Evolutionary conservation across 64 coral and sea anemone genomes (phyloP).

Genomic region (Dendronephthya gigantea): DNA sequence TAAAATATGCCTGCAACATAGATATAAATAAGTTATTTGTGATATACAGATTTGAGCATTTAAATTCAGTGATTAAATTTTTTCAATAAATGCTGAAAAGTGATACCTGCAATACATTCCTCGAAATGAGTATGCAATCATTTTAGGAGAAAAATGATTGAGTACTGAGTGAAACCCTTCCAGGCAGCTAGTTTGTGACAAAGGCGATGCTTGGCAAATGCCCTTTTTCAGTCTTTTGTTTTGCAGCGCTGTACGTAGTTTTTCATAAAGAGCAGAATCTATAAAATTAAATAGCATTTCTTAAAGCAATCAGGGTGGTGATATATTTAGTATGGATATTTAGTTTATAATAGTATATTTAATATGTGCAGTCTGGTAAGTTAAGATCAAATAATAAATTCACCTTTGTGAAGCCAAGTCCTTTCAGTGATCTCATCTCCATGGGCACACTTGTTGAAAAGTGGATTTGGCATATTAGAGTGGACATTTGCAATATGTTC

Average conservation of each 20-base stretch:
- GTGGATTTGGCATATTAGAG: slow-evolving; percentile 9
- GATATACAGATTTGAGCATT: neutral
- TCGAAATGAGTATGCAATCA: slow-evolving; percentile 11
- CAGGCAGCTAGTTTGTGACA: slow-evolving; percentile 19
- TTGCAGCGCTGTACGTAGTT: neutral
- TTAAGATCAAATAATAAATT: neutral
- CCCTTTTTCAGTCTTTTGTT: neutral
- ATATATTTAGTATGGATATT: neutral
- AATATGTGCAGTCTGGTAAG: neutral
- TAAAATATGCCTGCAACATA: slow-evolving; percentile 18
- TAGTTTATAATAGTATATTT: neutral
- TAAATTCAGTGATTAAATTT: neutral
- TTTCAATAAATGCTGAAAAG: neutral
- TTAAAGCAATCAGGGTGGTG: neutral
- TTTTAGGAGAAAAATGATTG: too few relatives aligned
- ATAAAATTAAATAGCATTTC: neutral
- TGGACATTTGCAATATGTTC: slow-evolving; percentile 3
- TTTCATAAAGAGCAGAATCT: slow-evolving; percentile 19
- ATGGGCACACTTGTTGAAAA: too few relatives aligned
- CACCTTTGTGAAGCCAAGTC: neutral
- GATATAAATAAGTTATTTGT: slow-evolving; percentile 7
- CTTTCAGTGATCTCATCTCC: neutral
- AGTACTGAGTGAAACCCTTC: neutral
- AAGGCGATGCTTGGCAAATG: neutral
- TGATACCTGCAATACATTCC: slow-evolving; percentile 20